These are phyloP conservation scores for Apamea epomidion DNA, from an alignment of 2,888 invertebrate genomes.

Conservation along the genomic window DNA sequence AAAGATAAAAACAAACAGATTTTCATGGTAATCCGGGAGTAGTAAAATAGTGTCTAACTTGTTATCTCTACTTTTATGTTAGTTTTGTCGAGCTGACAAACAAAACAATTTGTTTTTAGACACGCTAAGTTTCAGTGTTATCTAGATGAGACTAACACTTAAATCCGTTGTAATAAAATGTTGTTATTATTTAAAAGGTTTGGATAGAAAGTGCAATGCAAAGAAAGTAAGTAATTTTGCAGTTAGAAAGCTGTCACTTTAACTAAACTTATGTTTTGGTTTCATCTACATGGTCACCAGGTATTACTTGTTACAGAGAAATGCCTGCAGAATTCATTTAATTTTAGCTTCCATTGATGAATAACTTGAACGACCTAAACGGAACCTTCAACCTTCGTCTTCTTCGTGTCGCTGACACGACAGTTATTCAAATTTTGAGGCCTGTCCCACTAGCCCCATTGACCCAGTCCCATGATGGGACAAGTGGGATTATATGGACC, in stretches of 20 bases:
- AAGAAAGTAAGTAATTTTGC: not conserved
- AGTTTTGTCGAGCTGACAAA: slow-evolving; percentile 33
- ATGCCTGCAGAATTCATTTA: not conserved
- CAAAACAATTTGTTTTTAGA: slow-evolving; percentile 50
- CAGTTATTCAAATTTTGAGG: not conserved
- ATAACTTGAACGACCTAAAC: no score
- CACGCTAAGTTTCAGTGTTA: slow-evolving; percentile 50
- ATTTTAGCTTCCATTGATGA: no score
- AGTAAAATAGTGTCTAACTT: slow-evolving; percentile 28
- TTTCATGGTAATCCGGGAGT: slow-evolving; percentile 38
- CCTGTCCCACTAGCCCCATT: no score
- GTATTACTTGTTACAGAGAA: not conserved
- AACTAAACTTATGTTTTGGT: not conserved
- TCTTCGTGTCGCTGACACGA: not conserved
- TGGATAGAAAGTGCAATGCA: not conserved
- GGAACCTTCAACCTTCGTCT: not conserved
- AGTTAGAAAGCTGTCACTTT: no score
- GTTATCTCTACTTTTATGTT: slow-evolving; percentile 55
- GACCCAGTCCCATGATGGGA: no score
- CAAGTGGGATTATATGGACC: no score
- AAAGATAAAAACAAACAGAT: slow-evolving; percentile 45
- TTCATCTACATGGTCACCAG: not conserved
- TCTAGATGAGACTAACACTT: slow-evolving; percentile 21
- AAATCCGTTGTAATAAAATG: slow-evolving; percentile 16
- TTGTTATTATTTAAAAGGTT: slow-evolving; percentile 15